These are phyloP conservation scores for Lontra canadensis DNA, from an alignment of 2,113 vertebrate species.

Conservation along the genomic window DNA sequence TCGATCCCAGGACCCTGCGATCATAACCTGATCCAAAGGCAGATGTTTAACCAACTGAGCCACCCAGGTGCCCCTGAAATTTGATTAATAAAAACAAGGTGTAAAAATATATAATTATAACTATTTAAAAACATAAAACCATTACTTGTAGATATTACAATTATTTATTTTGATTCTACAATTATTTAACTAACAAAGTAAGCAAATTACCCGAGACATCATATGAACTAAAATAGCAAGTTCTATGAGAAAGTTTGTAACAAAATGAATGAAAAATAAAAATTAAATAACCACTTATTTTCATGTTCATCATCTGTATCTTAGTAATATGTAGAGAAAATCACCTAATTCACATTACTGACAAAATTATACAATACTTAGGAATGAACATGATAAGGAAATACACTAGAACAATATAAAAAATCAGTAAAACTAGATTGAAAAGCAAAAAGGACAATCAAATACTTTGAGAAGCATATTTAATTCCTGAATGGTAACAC, in stretches of 20 bases:
- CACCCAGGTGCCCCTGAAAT: background rate
- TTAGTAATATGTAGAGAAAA: background rate
- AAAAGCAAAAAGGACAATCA: background rate
- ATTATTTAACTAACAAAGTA: background rate
- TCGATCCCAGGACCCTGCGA: background rate
- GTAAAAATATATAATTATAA: background rate
- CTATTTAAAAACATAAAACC: background rate
- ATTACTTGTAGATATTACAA: background rate
- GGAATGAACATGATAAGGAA: background rate
- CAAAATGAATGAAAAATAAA: background rate
- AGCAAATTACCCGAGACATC: background rate
- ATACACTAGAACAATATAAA: background rate
- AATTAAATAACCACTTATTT: background rate
- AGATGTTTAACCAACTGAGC: background rate
- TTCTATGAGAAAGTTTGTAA: background rate
- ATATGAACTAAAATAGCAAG: background rate
- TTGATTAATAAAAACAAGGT: background rate
- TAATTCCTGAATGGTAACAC: background rate
- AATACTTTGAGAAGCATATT: background rate
- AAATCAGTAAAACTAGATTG: background rate
- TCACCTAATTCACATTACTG: background rate
- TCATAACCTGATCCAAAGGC: background rate
- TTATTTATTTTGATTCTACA: background rate
- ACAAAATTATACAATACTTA: background rate
- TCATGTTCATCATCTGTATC: background rate